These are phyloP conservation scores for Ganaspis brasiliensis DNA, from an alignment of 2,888 invertebrate genomes.

Conservation along the genomic window DNA sequence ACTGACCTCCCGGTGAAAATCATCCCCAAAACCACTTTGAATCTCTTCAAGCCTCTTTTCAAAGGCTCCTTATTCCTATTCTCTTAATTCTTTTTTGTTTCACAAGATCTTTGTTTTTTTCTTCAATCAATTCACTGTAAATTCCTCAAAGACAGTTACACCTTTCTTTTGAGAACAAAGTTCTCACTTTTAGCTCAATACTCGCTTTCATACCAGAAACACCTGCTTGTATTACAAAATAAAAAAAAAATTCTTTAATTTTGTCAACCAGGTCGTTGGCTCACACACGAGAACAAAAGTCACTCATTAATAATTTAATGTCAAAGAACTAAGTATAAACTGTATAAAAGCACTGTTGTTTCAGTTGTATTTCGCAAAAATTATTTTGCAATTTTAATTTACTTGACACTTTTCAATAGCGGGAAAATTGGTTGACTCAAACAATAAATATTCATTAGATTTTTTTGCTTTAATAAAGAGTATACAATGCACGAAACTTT, in stretches of 20 bases:
- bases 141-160: neutral
- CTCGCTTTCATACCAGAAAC: constrained; percentile 30
- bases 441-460: no score
- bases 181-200: constrained; percentile 23
- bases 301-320: no score
- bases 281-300: neutral
- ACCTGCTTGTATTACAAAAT: neutral
- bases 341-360: neutral
- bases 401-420: neutral
- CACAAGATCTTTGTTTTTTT: neutral
- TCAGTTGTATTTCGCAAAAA: neutral
- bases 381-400: neutral
- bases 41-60: neutral
- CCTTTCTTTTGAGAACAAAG: constrained; percentile 9
- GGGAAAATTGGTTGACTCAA: no score
- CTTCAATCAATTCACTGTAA: neutral
- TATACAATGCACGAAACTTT: no score
- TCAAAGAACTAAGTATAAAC: neutral
- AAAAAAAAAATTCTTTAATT: neutral
- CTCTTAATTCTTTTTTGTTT: neutral
- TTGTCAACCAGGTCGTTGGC: constrained; percentile 14
- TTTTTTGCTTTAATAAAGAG: no score
- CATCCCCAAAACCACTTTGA: constrained; percentile 63
- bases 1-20: constrained; percentile 77
- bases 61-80: neutral